A percentile compares a stretch with the other conserved stretches of the same genome.
Evolutionary conservation across 1,140 invertebrate genomes (phyloP).

Genomic region (Archegozetes longisetosus): DNA sequence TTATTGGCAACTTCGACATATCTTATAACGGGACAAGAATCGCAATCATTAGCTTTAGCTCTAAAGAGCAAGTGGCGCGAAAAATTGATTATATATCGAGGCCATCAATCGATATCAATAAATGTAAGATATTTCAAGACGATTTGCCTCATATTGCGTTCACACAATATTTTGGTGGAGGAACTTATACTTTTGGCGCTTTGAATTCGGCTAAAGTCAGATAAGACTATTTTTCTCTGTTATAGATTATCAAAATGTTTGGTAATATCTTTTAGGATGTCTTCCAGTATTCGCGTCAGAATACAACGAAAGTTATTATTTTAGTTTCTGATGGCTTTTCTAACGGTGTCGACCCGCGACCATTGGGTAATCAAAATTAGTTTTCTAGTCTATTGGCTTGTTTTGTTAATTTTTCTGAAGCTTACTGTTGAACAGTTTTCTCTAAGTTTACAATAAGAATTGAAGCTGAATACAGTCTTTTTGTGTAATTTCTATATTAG

Average conservation of each 20-base stretch:
- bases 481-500: no score
- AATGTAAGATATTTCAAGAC: neutral
- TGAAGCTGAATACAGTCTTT: no score
- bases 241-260: neutral
- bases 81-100: neutral
- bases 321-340: conserved; percentile 55
- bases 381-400: no score
- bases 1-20: neutral
- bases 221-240: neutral
- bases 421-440: no score
- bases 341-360: conserved; percentile 30
- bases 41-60: neutral
- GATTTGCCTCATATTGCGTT: neutral
- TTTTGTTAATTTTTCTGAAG: no score
- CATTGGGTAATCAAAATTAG: neutral
- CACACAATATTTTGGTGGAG: conserved; percentile 46
- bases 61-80: neutral
- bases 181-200: conserved; percentile 49
- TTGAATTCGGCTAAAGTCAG: conserved; percentile 44
- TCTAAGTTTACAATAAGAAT: no score
- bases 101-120: neutral
- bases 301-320: conserved; percentile 44
- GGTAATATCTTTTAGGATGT: conserved; percentile 34
- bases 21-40: neutral
- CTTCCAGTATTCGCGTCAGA: conserved; percentile 33